Evolutionary conservation across 2,113 vertebrate species (phyloP).

Genomic region (Gyps fulvus): DNA sequence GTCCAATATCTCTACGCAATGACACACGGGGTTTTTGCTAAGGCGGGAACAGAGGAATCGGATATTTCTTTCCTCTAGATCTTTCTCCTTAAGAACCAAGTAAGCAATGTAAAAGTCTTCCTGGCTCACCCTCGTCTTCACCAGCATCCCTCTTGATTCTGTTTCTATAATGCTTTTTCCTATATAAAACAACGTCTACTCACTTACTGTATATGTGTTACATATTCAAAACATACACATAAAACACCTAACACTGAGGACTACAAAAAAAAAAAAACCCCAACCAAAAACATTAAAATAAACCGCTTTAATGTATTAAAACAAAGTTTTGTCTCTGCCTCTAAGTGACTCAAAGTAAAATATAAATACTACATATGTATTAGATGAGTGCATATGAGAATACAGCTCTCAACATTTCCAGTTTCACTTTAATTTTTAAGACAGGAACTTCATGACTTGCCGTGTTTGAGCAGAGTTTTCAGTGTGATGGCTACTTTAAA

Average conservation of each 20-base stretch:
- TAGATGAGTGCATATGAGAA: background rate
- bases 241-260: background rate
- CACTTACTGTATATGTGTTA: background rate
- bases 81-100: background rate
- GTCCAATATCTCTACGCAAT: background rate
- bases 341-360: background rate
- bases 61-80: background rate
- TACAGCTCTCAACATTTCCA: background rate
- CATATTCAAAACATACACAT: background rate
- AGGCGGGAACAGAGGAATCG: background rate
- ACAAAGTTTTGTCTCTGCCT: background rate
- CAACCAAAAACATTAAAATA: background rate
- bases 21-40: accelerated
- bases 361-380: background rate
- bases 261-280: background rate
- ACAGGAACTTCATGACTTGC: background rate
- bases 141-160: background rate
- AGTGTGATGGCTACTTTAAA: background rate
- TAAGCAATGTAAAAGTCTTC: background rate
- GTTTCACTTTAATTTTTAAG: background rate
- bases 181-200: background rate
- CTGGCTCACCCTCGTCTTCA: background rate
- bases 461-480: background rate
- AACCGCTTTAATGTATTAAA: background rate
- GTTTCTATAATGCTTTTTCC: background rate